A percentile compares a stretch with the other conserved stretches of the same genome.
Conservation (phyloP, 1,140 invertebrate species). For the Drosophila asahinai region DNA sequence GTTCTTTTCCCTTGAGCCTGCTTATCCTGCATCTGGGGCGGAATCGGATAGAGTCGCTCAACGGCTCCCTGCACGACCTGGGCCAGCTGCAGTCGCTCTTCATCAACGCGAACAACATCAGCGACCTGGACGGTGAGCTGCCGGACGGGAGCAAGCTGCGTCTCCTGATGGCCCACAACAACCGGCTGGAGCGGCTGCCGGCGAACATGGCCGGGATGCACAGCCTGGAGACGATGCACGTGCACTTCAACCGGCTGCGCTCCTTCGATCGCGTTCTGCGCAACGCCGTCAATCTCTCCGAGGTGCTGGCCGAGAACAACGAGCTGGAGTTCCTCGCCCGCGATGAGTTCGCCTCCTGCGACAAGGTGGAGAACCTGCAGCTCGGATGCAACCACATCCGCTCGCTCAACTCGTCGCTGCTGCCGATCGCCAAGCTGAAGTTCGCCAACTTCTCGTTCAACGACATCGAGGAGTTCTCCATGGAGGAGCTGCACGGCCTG, state of each 20-base stretch:
- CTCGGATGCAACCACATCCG: conserved; percentile 90
- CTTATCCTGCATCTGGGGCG: conserved; percentile 90
- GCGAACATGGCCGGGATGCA: conserved; percentile 89
- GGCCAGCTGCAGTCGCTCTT: conserved; percentile 91
- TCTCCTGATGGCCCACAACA: conserved; percentile 90
- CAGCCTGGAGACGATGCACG: conserved; percentile 89
- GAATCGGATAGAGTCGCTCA: conserved; percentile 90
- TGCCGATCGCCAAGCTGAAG: conserved; percentile 88
- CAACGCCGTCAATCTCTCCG: conserved; percentile 88
- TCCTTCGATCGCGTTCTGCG: conserved; percentile 89
- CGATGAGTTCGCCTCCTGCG: conserved; percentile 90
- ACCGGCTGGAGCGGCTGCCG: conserved; percentile 89
- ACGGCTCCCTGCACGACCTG: conserved; percentile 90
- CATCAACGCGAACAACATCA: conserved; percentile 91
- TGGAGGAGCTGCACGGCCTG: conserved; percentile 90
- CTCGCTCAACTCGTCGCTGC: conserved; percentile 90
- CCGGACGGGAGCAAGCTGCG: conserved; percentile 88
- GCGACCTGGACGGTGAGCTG: conserved; percentile 90
- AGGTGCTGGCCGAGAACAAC: conserved; percentile 90
- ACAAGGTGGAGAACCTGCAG: conserved; percentile 88
- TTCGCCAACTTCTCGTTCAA: conserved; percentile 91
- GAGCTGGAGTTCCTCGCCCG: conserved; percentile 89
- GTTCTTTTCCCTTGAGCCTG: conserved; percentile 88
- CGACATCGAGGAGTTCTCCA: conserved; percentile 90
- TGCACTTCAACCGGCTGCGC: conserved; percentile 89